Conservation (phyloP, 2,797 vertebrate species). For the Propithecus perrieri region DNA sequence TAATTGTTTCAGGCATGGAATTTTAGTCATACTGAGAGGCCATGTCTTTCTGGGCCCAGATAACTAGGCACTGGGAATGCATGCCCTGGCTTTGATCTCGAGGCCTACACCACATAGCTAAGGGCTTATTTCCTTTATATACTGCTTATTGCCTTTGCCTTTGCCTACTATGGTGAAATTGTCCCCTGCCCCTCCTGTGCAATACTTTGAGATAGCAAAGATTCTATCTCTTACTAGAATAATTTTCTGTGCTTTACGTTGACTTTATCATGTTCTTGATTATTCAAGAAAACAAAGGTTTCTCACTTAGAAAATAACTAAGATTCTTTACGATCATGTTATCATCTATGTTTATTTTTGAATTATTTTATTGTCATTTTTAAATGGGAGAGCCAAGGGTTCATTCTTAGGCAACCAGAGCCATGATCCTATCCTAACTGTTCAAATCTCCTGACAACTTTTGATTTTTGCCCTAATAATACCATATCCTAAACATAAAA, state of each 20-base stretch:
- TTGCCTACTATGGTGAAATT: neutral
- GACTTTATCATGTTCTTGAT: neutral
- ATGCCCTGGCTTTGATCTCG: neutral
- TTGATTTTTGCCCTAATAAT: neutral
- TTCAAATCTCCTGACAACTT: neutral
- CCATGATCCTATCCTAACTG: neutral
- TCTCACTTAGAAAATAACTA: neutral
- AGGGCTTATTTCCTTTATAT: neutral
- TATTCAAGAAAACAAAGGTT: neutral
- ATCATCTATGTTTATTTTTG: neutral
- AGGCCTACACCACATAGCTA: neutral
- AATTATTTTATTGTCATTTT: neutral
- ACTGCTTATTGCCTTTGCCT: neutral
- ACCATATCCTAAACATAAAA: neutral
- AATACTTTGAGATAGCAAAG: neutral
- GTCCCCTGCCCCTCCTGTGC: neutral
- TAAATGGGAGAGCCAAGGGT: neutral
- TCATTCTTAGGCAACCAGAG: neutral
- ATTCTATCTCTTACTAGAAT: neutral
- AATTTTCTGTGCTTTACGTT: neutral
- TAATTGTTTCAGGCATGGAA: neutral
- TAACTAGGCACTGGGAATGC: neutral
- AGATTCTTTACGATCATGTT: neutral
- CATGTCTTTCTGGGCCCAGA: neutral
- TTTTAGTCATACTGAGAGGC: neutral